Conservation (phyloP, 2,113 vertebrate genomes). For the Perognathus longimembris region DNA sequence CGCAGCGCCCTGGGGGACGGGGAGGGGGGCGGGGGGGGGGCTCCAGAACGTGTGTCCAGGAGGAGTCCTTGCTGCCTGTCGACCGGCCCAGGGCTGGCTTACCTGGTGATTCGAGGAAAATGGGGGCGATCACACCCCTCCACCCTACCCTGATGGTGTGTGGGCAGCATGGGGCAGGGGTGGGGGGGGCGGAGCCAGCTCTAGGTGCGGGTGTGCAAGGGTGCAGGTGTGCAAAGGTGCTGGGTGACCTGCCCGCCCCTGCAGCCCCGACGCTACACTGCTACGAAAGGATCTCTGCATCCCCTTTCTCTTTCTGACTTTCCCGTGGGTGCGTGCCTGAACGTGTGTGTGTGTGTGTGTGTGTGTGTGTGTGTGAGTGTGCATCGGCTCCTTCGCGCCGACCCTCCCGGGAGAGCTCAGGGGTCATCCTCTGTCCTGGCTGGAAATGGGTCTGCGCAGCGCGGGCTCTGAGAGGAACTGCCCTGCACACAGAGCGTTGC, state of each 20-base stretch:
- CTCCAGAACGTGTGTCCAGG: conserved; percentile 67
- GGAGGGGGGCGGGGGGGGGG: conserved; percentile 75
- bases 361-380: not conserved
- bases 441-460: conserved; percentile 65
- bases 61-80: conserved; percentile 31
- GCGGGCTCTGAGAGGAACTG: conserved; percentile 72
- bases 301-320: not conserved
- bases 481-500: conserved; percentile 61
- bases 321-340: not conserved
- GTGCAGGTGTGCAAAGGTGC: not conserved
- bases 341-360: too few relatives aligned
- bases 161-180: not conserved
- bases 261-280: conserved; percentile 38
- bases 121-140: conserved; percentile 45
- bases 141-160: not conserved
- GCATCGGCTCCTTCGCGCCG: conserved; percentile 29
- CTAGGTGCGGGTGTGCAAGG: conserved; percentile 40
- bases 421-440: conserved; percentile 59
- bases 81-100: too few relatives aligned
- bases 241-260: conserved; percentile 20
- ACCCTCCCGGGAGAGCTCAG: conserved; percentile 69
- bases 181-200: not conserved
- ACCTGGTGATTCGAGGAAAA: not conserved
- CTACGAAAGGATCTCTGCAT: not conserved
- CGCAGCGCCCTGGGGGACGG: conserved; percentile 73